Percentiles rank a stretch among this genome's conserved stretches.
Conservation (phyloP, 2,888 invertebrate species). For the Horisme vitalbata region DNA sequence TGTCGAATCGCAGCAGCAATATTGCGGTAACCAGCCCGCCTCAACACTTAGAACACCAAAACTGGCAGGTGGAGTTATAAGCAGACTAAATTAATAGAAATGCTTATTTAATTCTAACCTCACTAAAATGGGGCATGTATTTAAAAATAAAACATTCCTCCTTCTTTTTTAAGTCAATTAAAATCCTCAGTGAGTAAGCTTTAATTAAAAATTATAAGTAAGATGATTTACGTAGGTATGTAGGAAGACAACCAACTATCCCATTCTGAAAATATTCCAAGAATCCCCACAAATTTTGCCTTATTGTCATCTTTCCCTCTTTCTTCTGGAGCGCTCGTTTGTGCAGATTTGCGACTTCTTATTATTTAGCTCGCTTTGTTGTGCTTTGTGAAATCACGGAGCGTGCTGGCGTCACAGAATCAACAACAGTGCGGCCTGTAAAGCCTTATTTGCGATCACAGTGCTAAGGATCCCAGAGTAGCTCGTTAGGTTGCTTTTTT, state of each 20-base stretch:
- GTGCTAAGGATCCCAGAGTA: constrained; percentile 1
- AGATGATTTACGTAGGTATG: background rate
- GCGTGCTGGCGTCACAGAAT: background rate
- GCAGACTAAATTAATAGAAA: too few relatives aligned
- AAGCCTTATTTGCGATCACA: constrained; percentile 11
- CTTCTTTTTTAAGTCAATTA: too few relatives aligned
- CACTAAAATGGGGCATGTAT: too few relatives aligned
- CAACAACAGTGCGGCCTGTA: background rate
- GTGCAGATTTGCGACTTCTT: constrained; percentile 13
- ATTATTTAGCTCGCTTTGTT: constrained; percentile 19
- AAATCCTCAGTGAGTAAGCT: too few relatives aligned
- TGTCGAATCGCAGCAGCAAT: too few relatives aligned
- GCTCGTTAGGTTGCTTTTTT: constrained; percentile 18
- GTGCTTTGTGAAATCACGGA: constrained; percentile 14
- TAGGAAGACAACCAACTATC: background rate
- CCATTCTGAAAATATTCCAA: constrained; percentile 1
- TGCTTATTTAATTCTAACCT: too few relatives aligned
- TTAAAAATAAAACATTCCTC: too few relatives aligned
- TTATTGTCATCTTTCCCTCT: constrained; percentile 7
- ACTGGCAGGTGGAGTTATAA: too few relatives aligned
- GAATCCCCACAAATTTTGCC: constrained; percentile 6
- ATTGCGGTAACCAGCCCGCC: too few relatives aligned
- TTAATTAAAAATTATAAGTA: too few relatives aligned
- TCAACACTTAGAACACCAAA: too few relatives aligned
- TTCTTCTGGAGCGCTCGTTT: background rate